Conservation (phyloP, 2,797 vertebrate species). For the Poeciliopsis gracilis region DNA sequence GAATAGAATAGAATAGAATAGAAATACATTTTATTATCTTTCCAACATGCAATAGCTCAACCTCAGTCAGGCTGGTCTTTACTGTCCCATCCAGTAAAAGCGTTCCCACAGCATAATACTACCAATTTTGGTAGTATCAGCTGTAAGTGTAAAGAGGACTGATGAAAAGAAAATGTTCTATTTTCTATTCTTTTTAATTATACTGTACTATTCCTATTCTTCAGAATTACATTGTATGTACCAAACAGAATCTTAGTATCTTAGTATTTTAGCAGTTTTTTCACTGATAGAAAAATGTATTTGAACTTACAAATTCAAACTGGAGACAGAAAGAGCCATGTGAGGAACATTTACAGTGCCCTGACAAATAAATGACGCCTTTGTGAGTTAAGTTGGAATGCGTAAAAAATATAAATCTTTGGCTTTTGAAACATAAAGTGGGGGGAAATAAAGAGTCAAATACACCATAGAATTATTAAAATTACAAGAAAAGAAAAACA, state of each 20-base stretch:
- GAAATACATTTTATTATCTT: background rate
- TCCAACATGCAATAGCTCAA: background rate
- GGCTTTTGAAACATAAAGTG: background rate
- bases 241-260: slow-evolving; percentile 1
- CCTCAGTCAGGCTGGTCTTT: background rate
- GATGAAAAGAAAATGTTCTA: background rate
- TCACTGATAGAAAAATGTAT: slow-evolving; percentile 39
- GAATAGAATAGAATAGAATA: too few species aligned
- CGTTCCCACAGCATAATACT: background rate
- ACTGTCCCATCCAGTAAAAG: background rate
- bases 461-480: slow-evolving; percentile 29
- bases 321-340: slow-evolving; percentile 3
- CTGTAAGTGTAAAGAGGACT: background rate
- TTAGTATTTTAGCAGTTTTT: slow-evolving; percentile 54
- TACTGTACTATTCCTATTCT: background rate
- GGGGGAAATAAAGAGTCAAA: background rate
- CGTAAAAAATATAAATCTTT: background rate
- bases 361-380: background rate
- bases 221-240: background rate
- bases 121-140: background rate
- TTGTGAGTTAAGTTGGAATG: background rate
- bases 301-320: background rate
- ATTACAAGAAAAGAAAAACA: slow-evolving; percentile 46
- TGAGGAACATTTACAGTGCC: background rate
- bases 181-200: too few species aligned